These are phyloP conservation scores for Patella vulgata DNA, from an alignment of 1,140 invertebrate species.

Conservation along the genomic window DNA sequence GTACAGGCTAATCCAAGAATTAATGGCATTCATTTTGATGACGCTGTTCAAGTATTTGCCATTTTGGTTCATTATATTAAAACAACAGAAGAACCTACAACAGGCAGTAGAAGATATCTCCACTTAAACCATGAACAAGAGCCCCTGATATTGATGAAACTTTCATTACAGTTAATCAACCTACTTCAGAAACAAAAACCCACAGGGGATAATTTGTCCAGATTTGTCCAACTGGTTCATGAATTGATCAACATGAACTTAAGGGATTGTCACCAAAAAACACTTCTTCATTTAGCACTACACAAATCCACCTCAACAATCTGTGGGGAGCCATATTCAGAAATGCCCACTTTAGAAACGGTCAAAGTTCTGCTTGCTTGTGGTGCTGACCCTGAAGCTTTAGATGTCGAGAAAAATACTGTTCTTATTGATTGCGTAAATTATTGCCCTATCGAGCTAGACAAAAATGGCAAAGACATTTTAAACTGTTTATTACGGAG, in stretches of 20 bases:
- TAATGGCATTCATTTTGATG: conserved; percentile 77
- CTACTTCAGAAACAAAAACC: conserved; percentile 68
- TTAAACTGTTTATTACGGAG: conserved; percentile 75
- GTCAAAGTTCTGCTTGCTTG: conserved; percentile 40
- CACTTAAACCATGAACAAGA: conserved; percentile 65
- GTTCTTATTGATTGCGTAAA: conserved; percentile 37
- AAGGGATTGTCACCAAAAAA: conserved; percentile 77
- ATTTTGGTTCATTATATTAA: conserved; percentile 73
- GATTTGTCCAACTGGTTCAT: conserved; percentile 69
- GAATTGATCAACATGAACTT: conserved; percentile 81
- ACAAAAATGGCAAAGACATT: conserved; percentile 79
- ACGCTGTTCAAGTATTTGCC: conserved; percentile 79
- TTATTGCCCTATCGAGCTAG: conserved; percentile 26
- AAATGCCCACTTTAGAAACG: conserved; percentile 38
- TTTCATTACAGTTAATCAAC: conserved; percentile 72
- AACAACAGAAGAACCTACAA: background rate
- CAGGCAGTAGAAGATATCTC: background rate
- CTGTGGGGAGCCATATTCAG: conserved; percentile 40
- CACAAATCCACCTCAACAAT: conserved; percentile 39
- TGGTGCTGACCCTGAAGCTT: conserved; percentile 39
- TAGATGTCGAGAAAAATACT: conserved; percentile 37
- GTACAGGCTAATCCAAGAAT: conserved; percentile 68
- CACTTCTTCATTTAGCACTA: conserved; percentile 83
- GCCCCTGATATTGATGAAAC: conserved; percentile 47
- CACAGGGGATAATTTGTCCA: conserved; percentile 50